Base-by-base conservation (phyloP, 1,140 invertebrate species). In the Belonocnema kinseyi region DNA sequence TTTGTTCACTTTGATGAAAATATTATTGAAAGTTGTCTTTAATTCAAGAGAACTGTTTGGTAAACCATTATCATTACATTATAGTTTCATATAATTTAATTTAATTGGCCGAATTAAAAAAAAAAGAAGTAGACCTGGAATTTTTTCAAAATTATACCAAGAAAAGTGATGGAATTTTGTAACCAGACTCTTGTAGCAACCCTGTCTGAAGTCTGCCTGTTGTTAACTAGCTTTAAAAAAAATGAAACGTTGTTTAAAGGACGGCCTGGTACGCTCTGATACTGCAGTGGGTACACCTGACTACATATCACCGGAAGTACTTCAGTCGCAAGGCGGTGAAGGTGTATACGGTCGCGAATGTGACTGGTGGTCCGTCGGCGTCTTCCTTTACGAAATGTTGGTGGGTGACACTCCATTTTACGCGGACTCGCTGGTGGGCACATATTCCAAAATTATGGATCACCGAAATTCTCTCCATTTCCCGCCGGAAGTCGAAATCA, bases 311-410 rank as follows among this genome's bases (percentile, higher is more conserved):
- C 99, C 99, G 0, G 99, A 99, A 92, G 98, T 99, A 14, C 92
- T 99, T 73, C 97, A 98, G 88, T 99, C 98, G 8, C 98, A 99
- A 91, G 98, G 98, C 86, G 96, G 97, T n/a, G 97, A 98, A 88
- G 97, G 98, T 70, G 95, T 97, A 50, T 98, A 98, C 90, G 98
- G 98, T 0, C 92, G 97, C 52, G 98, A 99, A 91, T 99, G 99
- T 91, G 99, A 99, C 92, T 99, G 98, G 97, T 99, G 99, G 99
- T 98, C 97, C 16, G 98, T 99, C 16, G 99, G 99, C 54, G 98
- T 99, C 72, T 98, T 99, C 91, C 93, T 99, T 0, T 99, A 99
- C 91, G 99, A 99, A 93, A 99, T 99, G 98, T 92, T 99, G 10
- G 96, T 99, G 77, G 98, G 98, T n/a, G 99, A 99, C 90, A 98